A percentile compares a stretch with the other conserved stretches of the same genome.
These are phyloP conservation scores for Alca torda DNA, from an alignment of 2,797 vertebrate genomes.

Conservation along the genomic window DNA sequence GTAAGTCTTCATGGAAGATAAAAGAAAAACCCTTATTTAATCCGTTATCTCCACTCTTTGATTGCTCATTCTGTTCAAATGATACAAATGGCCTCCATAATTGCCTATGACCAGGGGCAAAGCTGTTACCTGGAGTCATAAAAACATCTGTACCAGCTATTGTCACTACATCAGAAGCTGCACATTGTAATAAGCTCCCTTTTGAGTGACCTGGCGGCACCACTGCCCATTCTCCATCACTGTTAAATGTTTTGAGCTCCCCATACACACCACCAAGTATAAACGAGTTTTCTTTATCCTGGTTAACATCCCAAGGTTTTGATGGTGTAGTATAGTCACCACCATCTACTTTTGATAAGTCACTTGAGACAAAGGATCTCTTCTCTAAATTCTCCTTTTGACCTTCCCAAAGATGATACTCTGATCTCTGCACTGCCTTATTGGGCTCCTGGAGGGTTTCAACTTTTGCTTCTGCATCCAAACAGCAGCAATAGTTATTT, in stretches of 20 bases:
- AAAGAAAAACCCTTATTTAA: slow-evolving; percentile 97
- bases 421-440: slow-evolving; percentile 93
- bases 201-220: slow-evolving; percentile 85
- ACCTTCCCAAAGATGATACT: slow-evolving; percentile 97
- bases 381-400: slow-evolving; percentile 85
- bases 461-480: slow-evolving; percentile 83
- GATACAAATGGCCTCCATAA: slow-evolving; percentile 94
- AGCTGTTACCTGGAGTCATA: slow-evolving; percentile 93
- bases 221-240: slow-evolving; percentile 92
- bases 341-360: slow-evolving; percentile 86
- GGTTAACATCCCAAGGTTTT: slow-evolving; percentile 90
- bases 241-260: slow-evolving; percentile 89
- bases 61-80: slow-evolving; percentile 89
- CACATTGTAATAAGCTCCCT: slow-evolving; percentile 88
- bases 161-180: slow-evolving; percentile 91
- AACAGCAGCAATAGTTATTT: slow-evolving; percentile 86
- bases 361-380: slow-evolving; percentile 83
- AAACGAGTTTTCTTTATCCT: slow-evolving; percentile 90
- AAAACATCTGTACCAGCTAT: slow-evolving; percentile 96
- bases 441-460: slow-evolving; percentile 84
- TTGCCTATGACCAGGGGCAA: slow-evolving; percentile 93
- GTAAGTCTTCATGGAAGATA: slow-evolving; percentile 99
- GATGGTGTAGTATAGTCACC: slow-evolving; percentile 97
- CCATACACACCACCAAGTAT: slow-evolving; percentile 98
- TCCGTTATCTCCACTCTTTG: slow-evolving; percentile 85